A percentile compares a stretch with the other conserved stretches of the same genome.
These are phyloP conservation scores for Iguana delicatissima DNA, from an alignment of 2,797 vertebrate genomes.

Conservation along the genomic window DNA sequence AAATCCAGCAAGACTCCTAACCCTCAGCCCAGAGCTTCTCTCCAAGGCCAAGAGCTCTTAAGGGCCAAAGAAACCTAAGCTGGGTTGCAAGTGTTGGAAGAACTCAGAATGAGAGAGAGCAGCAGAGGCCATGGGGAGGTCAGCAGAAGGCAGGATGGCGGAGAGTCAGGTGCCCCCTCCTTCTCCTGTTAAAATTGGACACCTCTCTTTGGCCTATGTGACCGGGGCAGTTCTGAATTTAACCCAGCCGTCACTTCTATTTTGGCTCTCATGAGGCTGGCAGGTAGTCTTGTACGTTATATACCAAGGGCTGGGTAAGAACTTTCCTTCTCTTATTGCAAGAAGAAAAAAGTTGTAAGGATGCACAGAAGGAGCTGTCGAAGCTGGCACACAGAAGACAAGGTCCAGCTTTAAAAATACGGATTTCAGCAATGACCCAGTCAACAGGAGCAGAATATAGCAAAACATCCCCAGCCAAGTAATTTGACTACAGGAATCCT, in stretches of 20 bases:
- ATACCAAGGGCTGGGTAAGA: too few species aligned
- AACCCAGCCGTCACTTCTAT: background rate
- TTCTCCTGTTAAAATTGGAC: background rate
- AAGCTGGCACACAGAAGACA: background rate
- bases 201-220: background rate
- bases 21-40: background rate
- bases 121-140: background rate
- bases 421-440: background rate
- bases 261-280: background rate
- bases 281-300: background rate
- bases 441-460: background rate
- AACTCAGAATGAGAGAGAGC: too few species aligned
- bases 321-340: background rate
- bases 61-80: background rate
- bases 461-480: too few species aligned
- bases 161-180: background rate
- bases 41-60: background rate
- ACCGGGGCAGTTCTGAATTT: background rate
- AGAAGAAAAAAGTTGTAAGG: background rate
- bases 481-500: background rate
- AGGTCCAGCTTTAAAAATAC: background rate
- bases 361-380: too few species aligned
- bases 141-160: background rate
- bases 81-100: background rate
- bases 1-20: too few species aligned